Base-by-base conservation (phyloP, 1,140 invertebrate species). In the Drosophila miranda region DNA sequence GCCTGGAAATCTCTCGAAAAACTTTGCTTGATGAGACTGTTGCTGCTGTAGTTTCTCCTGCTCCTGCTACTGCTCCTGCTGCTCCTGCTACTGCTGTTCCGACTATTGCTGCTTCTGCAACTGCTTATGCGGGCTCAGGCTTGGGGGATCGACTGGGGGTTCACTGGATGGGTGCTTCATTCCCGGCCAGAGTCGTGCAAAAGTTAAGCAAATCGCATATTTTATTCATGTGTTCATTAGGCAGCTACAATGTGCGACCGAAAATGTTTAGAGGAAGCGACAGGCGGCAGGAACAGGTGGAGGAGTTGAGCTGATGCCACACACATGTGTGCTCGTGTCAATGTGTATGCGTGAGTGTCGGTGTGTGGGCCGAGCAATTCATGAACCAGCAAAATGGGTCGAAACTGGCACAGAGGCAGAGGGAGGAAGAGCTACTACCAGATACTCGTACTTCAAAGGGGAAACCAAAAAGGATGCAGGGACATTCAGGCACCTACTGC, bases 211-310 rank as follows among this genome's bases (percentile, higher is more conserved):
- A 87, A 87, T 87, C 82, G 82, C 82, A 87, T 87, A 87, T 87
- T 87, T 87, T 87, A 87, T 87, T 87, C 82, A 87, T 87, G 82
- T 87, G 82, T 87, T 87, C 82, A 87, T 87, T 87, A 87, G 82
- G 83, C 78, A 76, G 82, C 82, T 87, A 87, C 82, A 87, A 87
- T 87, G 82, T 87, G 82, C 83, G 83, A 87, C 82, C 82, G 77
- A 87, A 87, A 87, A 86, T 87, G 82, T 82, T 87, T 87, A 87
- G 87, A 88, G 83, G 83, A 75, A 82, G 70, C 63, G 75, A 30
- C 70, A 57, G 61, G 44, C 23, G 56, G 45, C 50, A 55, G 60
- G 19, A 38, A 48, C 54, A 57, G 44, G 13, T 54, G 34, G 42
- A 41, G 49, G 49, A 74, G 62, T 50, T 62, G 49, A 53, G 49